Percentiles rank a stretch among this genome's conserved stretches.
Evolutionary conservation across 2,888 invertebrate species (phyloP).

Genomic region (Eupithecia dodoneata): DNA sequence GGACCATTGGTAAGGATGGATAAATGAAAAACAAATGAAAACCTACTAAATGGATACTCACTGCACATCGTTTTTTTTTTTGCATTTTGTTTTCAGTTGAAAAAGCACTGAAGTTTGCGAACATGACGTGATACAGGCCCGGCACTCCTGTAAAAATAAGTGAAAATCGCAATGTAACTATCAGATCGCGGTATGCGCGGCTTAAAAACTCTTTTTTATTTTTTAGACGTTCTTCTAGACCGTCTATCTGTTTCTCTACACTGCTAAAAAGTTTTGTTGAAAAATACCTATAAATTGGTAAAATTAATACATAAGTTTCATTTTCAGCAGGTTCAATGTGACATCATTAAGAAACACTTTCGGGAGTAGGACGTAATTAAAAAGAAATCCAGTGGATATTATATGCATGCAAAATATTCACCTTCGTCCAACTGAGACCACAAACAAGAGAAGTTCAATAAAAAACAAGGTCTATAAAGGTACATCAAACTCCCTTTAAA

Average conservation of each 20-base stretch:
- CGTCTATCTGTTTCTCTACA: not conserved
- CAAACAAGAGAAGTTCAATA: too few relatives aligned
- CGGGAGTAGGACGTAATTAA: not conserved
- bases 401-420: not conserved
- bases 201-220: not conserved
- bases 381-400: not conserved
- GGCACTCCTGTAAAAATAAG: constrained; percentile 34
- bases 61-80: too few relatives aligned
- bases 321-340: not conserved
- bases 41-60: not conserved
- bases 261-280: not conserved
- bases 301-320: not conserved
- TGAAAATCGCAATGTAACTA: constrained; percentile 27
- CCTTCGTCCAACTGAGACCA: not conserved
- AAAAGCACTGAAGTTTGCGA: constrained; percentile 27
- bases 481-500: not conserved
- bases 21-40: not conserved
- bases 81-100: constrained; percentile 3
- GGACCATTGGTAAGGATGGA: not conserved
- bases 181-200: not conserved
- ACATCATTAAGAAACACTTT: not conserved
- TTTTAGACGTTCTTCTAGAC: not conserved
- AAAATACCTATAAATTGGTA: not conserved
- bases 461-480: too few relatives aligned
- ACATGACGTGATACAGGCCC: constrained; percentile 17